A percentile compares a stretch with the other conserved stretches of the same genome.
phyloP scores from a whole-genome alignment of 2,113 vertebrate genomes.

The Psittacula cyanocephala region DNA sequence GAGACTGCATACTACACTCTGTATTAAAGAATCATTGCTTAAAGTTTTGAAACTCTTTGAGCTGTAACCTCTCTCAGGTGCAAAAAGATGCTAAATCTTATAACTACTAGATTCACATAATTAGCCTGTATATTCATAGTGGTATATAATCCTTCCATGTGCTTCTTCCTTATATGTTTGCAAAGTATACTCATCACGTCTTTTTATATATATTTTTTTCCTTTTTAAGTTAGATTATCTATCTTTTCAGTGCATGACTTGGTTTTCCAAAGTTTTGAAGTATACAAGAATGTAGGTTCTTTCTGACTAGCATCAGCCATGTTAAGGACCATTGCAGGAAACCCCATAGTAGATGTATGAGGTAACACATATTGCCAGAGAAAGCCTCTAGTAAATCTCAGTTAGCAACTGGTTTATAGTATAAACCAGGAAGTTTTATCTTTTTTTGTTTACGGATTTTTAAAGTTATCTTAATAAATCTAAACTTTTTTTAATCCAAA shows the following conservation, averaged over 20 bases:
- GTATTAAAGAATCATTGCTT: not conserved
- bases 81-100: not conserved
- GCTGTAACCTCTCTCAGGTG: not conserved
- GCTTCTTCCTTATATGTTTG: not conserved
- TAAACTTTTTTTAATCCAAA: slow-evolving; percentile 11
- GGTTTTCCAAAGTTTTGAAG: not conserved
- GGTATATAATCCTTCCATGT: not conserved
- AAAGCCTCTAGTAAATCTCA: not conserved
- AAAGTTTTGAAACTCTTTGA: not conserved
- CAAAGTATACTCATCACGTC: not conserved
- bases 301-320: not conserved
- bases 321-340: not conserved
- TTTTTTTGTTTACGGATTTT: not conserved
- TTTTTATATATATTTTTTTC: not conserved
- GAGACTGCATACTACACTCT: not conserved
- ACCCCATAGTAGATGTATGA: not conserved
- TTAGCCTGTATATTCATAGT: not conserved
- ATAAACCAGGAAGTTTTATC: not conserved
- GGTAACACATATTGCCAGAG: not conserved
- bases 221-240: not conserved
- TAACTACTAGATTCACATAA: not conserved
- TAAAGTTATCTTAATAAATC: not conserved
- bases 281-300: not conserved
- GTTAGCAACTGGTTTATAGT: not conserved
- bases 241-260: not conserved